Percentiles rank a stretch among this genome's conserved stretches.
phyloP scores from a whole-genome alignment of 1,140 invertebrate species.

The Lordiphosa collinella region DNA sequence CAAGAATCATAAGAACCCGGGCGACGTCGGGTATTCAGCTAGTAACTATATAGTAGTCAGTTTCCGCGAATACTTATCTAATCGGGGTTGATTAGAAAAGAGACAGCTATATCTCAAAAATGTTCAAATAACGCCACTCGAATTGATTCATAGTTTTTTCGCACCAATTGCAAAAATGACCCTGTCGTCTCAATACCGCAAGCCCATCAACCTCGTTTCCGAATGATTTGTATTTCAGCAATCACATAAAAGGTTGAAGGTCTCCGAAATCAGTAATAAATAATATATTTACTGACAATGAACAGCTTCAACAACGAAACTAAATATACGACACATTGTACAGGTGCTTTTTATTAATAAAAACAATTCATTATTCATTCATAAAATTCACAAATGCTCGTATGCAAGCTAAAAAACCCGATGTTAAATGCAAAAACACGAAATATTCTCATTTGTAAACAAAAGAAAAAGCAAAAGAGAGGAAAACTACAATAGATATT shows the following conservation, averaged over 20 bases:
- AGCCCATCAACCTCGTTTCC: too few species aligned
- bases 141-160: too few species aligned
- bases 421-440: neutral
- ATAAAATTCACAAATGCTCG: slow-evolving; percentile 9
- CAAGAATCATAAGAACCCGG: too few species aligned
- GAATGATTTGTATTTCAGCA: too few species aligned
- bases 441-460: slow-evolving; percentile 8
- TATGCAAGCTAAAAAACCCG: slow-evolving; percentile 8
- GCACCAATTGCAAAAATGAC: too few species aligned
- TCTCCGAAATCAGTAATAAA: neutral
- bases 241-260: neutral
- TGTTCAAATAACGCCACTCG: too few species aligned
- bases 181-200: too few species aligned
- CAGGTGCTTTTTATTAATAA: slow-evolving; percentile 4
- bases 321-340: slow-evolving; percentile 1
- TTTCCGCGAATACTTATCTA: too few species aligned
- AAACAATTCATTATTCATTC: slow-evolving; percentile 26
- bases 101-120: too few species aligned
- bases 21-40: too few species aligned
- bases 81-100: too few species aligned
- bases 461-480: slow-evolving; percentile 5
- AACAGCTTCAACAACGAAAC: slow-evolving; percentile 6
- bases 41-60: too few species aligned
- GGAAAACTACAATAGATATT: neutral
- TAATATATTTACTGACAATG: slow-evolving; percentile 2